These are phyloP conservation scores for Calliphora vicina DNA, from an alignment of 1,140 invertebrate genomes.

Conservation along the genomic window DNA sequence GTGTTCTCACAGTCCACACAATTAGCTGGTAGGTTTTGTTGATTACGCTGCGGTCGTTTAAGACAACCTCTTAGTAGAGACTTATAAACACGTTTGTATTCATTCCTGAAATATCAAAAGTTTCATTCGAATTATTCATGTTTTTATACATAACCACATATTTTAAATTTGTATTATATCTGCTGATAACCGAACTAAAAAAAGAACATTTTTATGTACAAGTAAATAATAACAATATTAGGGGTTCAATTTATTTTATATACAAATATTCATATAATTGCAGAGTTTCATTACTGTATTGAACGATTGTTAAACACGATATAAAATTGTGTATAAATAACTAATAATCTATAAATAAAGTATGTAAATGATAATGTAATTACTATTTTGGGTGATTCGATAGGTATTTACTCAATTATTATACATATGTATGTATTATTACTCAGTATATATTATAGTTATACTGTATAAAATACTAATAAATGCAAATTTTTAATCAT, in stretches of 20 bases:
- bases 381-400: no score
- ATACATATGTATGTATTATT: no score
- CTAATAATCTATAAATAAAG: no score
- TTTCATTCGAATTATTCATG: background rate
- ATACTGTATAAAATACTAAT: no score
- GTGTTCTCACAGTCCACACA: slow-evolving; percentile 60
- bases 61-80: slow-evolving; percentile 58
- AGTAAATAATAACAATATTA: background rate
- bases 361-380: no score
- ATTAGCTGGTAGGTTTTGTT: slow-evolving; percentile 55
- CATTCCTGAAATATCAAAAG: slow-evolving; percentile 40
- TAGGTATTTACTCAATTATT: no score
- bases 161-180: background rate
- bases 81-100: slow-evolving; percentile 56
- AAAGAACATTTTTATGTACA: background rate
- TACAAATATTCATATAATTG: background rate
- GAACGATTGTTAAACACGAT: background rate
- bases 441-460: no score
- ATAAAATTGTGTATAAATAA: background rate
- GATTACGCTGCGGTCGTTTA: slow-evolving; percentile 57
- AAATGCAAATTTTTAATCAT: no score
- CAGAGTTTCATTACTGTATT: background rate
- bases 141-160: no score
- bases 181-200: background rate
- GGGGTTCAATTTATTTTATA: background rate